These are phyloP conservation scores for Drosophila persimilis DNA, from an alignment of 1,140 invertebrate species.

Conservation along the genomic window DNA sequence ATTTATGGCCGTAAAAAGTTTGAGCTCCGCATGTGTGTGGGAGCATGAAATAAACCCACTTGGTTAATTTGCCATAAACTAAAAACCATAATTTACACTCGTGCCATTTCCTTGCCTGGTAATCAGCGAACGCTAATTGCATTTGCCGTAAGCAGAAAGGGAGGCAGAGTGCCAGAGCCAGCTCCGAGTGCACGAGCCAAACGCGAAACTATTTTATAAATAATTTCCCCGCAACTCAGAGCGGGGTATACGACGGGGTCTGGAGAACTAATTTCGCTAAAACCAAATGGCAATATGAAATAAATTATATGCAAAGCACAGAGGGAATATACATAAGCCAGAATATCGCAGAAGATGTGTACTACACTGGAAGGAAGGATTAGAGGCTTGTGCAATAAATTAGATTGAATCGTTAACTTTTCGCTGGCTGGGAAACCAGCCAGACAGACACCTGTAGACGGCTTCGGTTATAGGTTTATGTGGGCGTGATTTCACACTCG, in stretches of 20 bases:
- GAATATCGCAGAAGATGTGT: too few relatives aligned
- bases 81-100: slow-evolving; percentile 65
- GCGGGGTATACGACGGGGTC: slow-evolving; percentile 1
- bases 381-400: background rate
- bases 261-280: slow-evolving; percentile 64
- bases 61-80: slow-evolving; percentile 57
- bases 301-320: slow-evolving; percentile 69
- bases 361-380: too few relatives aligned
- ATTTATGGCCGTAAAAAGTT: slow-evolving; percentile 40
- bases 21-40: slow-evolving; percentile 4
- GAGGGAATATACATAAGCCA: slow-evolving; percentile 17
- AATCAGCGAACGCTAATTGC: slow-evolving; percentile 67
- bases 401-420: slow-evolving; percentile 4
- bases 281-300: slow-evolving; percentile 73
- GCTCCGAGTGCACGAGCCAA: slow-evolving; percentile 18
- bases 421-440: background rate
- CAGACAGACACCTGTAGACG: slow-evolving; percentile 40
- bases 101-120: slow-evolving; percentile 57
- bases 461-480: slow-evolving; percentile 38
- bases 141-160: slow-evolving; percentile 44
- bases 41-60: slow-evolving; percentile 20
- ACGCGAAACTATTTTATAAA: slow-evolving; percentile 56
- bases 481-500: slow-evolving; percentile 57
- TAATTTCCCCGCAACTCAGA: slow-evolving; percentile 66
- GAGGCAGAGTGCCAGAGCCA: background rate